Evolutionary conservation across 2,888 invertebrate species (phyloP), one percentile per base, ranked within the genome.

Genomic region (Mythimna impura): DNA sequence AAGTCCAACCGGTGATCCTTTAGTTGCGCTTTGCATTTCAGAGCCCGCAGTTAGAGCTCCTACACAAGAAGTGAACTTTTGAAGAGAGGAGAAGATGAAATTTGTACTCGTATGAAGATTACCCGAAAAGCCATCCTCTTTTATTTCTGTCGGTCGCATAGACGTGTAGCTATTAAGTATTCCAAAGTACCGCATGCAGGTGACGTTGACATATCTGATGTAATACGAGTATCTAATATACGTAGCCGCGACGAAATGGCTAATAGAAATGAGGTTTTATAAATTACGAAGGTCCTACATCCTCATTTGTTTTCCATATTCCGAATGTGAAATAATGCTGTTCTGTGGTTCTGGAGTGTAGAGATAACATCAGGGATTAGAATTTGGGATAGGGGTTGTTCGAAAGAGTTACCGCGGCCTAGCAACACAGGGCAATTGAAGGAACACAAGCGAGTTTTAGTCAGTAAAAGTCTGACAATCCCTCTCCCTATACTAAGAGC

Each of bases 141-240:
- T 52, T 3, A n/a, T n/a, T 52, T 8, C 22, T 12, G 36, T 65
- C 17, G n/a, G 34, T 65, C 12, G 17, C 25, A n/a, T 65, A 9
- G 17, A 14, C 12, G 17, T 40, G 9, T 47, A 43, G 10, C 43
- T 17, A 62, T 25, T 63, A 25, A 17, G 10, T 34, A 47, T 5
- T 12, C 9, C 5, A 4, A 25, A 76, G 67, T 47, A 36, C 52
- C 54, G 12, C 25, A 47, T 76, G 73, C 36, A 57, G 68, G 68
- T 73, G 77, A 67, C 55, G 20, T 76, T 76, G 77, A 73, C 47
- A 50, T 76, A 73, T 66, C 25, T 68, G 52, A 67, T 43, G 52
- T 52, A 77, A 43, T 34, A 25, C 25, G 43, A 73, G 68, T 72
- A 50, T 73, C 67, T 57, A 57, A 66, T 57, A 57, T 30, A 72